Evolutionary conservation across 1,140 invertebrate genomes (phyloP), one percentile per base, ranked within the genome.

Genomic region (Lerema accius): DNA sequence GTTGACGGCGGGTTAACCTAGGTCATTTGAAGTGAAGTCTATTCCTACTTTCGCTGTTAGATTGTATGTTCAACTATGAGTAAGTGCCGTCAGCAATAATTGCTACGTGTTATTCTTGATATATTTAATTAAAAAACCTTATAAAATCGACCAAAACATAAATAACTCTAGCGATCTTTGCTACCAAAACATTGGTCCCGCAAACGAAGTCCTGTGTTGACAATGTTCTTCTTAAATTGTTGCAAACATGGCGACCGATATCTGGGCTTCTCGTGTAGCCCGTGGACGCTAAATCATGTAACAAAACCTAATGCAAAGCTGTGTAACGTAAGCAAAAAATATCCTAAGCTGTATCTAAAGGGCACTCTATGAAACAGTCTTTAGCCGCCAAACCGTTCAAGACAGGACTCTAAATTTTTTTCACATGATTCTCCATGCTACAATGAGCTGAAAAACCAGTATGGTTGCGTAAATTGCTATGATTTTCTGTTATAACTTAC

Each of bases 401-500:
- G 26, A 50, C 67, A 65, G 71, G 55, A 61, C 48, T 72, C 59
- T 53, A 48, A 74, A 56, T 67, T 69, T 78, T 80, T 81, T 80
- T 75, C 74, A 78, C 63, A 71, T 63, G 67, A 78, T 81, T 77
- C 79, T 73, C 63, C 68, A 79, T 62, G 72, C 68, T 81, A 82
- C 77, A 84, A 89, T 80, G 84, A 85, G 73, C 82, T 90, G 80
- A 83, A 87, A 89, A 87, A 89, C 76, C 83, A 87, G 83, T 84
- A 89, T 90, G 87, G 87, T 89, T 90, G 87, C 85, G 86, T 90
- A 90, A 90, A 89, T 83, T 86, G 84, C 82, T 89, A 90, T 90
- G 82, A 90, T 91, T 91, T 91, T 91, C 89, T 91, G 90, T 91
- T 88, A 91, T 91, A 91, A 89, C 85, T 89, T 86, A 89, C 86